Evolutionary conservation across 2,888 invertebrate genomes (phyloP), one percentile per base, ranked within the genome.

Genomic region (Pardosa pseudoannulata): DNA sequence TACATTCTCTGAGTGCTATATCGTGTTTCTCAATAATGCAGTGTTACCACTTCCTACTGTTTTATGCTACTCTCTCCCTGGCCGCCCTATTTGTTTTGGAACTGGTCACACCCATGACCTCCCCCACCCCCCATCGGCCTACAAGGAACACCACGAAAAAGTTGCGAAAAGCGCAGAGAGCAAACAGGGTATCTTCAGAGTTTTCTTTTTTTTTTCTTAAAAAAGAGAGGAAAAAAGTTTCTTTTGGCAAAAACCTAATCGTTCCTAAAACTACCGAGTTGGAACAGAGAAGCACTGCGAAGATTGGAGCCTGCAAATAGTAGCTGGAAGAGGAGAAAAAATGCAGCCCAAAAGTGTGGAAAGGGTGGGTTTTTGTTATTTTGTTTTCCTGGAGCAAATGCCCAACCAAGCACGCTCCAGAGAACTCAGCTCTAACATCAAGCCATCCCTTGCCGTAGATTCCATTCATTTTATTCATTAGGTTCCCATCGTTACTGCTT

Each of bases 1-100:
- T 56, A 23, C 67, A 50, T 62, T 70, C 46, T 64, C 70, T 71
- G 82, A 76, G 82, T 82, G 82, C 82, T 75, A 82, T 82, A 82
- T 76, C 82, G 62, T 82, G 82, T 76, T 64, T 75, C n/a, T 71
- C 41, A 71, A 75, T 71, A 75, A 76, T 62, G 71, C 29, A 68
- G 39, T 16, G 31, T 31, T 62, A 19, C 39, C 71, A 27, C 76
- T 68, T 46, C 23, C 29, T 23, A 65, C 28, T 16, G 28, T 65
- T n/a, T n/a, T n/a, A n/a, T n/a, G n/a, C 29, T 32, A 67, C 39
- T 31, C 29, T 72, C 36, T 23, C 16, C 19, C 31, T 31, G 65
- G 68, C 36, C 29, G 36, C 70, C 27, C 62, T 82, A 70, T 82
- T 82, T 75, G 64, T 82, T 75, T 64, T 70, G 71, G 41, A 76